These are phyloP conservation scores for Etheostoma nigrum DNA, from an alignment of 2,797 vertebrate genomes.

Conservation along the genomic window DNA sequence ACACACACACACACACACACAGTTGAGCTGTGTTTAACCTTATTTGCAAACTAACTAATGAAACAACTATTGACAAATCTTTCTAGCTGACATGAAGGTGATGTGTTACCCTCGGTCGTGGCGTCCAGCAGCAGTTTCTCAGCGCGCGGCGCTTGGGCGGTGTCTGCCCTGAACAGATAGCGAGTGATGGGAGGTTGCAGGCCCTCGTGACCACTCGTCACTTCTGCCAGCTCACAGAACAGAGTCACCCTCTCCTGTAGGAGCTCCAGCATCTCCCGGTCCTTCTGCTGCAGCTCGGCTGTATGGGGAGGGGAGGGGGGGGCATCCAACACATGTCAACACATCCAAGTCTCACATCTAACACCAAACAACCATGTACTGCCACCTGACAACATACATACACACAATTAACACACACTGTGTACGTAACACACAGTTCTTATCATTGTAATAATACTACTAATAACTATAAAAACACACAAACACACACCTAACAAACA, in stretches of 20 bases:
- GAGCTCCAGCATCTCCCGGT: slow-evolving; percentile 89
- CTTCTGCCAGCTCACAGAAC: slow-evolving; percentile 89
- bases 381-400: neutral
- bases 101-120: slow-evolving; percentile 87
- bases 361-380: neutral
- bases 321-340: neutral
- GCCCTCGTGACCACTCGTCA: slow-evolving; percentile 78
- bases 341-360: neutral
- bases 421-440: no score
- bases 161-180: slow-evolving; percentile 88
- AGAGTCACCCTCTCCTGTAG: slow-evolving; percentile 91
- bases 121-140: slow-evolving; percentile 90
- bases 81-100: neutral
- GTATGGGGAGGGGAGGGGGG: neutral
- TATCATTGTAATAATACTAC: no score
- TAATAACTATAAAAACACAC: no score
- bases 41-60: neutral
- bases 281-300: slow-evolving; percentile 92
- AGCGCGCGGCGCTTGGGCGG: slow-evolving; percentile 84
- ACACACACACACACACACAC: no score
- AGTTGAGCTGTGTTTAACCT: neutral
- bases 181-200: slow-evolving; percentile 74
- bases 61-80: neutral
- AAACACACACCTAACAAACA: neutral
- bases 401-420: no score